Evolutionary conservation across 2,888 invertebrate genomes (phyloP).

Genomic region (Stenodema calcarata): DNA sequence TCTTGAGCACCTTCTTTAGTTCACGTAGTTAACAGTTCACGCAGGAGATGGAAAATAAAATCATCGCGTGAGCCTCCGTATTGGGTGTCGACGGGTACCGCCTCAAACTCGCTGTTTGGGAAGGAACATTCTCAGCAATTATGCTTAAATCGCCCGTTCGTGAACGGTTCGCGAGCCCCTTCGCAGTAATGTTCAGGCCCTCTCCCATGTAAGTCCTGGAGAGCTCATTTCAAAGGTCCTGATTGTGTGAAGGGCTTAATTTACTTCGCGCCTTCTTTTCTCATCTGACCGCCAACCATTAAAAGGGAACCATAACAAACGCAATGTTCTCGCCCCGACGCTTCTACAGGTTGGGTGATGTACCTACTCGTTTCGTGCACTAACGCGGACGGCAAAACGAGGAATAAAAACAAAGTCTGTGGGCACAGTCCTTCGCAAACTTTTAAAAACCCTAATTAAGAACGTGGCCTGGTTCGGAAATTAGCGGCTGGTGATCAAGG

Average conservation of each 20-base stretch:
- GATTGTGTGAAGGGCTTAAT: neutral
- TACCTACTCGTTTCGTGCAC: too few relatives aligned
- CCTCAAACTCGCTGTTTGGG: neutral
- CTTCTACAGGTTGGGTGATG: too few relatives aligned
- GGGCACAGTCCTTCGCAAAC: too few relatives aligned
- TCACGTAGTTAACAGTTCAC: neutral
- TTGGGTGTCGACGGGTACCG: neutral
- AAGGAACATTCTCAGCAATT: neutral
- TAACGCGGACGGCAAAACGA: too few relatives aligned
- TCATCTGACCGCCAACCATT: neutral
- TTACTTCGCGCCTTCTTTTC: neutral
- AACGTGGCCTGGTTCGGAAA: too few relatives aligned
- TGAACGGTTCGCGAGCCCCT: neutral
- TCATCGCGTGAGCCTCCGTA: neutral
- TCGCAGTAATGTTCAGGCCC: neutral
- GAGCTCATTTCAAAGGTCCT: neutral
- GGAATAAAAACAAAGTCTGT: too few relatives aligned
- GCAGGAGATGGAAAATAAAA: neutral
- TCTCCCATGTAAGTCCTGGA: neutral
- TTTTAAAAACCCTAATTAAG: too few relatives aligned
- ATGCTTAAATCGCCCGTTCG: neutral
- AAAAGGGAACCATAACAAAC: neutral
- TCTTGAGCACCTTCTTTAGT: too few relatives aligned
- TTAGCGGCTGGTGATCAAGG: too few relatives aligned
- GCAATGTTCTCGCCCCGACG: neutral